These are phyloP conservation scores for Oncopeltus fasciatus DNA, from an alignment of 1,140 invertebrate genomes.

Conservation along the genomic window DNA sequence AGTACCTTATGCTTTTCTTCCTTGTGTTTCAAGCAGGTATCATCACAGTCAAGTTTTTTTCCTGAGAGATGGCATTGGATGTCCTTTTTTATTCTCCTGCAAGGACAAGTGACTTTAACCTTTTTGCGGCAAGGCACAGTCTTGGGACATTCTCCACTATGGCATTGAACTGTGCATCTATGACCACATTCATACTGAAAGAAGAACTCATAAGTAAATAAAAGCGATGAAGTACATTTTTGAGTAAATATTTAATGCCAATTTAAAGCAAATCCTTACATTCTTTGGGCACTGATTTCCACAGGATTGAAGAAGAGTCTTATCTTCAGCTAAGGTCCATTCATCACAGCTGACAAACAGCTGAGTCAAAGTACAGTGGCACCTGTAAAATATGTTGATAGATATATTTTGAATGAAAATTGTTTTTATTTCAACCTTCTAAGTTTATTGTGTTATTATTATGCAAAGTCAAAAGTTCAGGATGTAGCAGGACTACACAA, in stretches of 20 bases:
- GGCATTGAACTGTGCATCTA: conserved; percentile 59
- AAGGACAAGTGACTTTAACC: conserved; percentile 61
- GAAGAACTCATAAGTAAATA: no score
- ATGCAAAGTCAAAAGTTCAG: no score
- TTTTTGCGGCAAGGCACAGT: conserved; percentile 59
- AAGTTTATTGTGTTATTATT: no score
- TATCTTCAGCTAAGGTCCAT: conserved; percentile 36
- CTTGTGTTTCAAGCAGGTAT: conserved; percentile 40
- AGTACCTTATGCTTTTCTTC: conserved; percentile 21
- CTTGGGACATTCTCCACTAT: conserved; percentile 54
- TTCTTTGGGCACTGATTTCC: conserved; percentile 73
- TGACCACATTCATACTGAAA: conserved; percentile 44
- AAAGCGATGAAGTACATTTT: no score
- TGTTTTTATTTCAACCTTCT: no score
- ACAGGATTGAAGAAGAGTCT: conserved; percentile 46
- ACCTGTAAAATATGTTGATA: no score
- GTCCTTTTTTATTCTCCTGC: conserved; percentile 63
- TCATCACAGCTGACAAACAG: conserved; percentile 56
- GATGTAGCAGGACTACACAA: no score
- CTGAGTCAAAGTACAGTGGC: conserved; percentile 64
- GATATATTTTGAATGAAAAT: no score
- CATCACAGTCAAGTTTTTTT: conserved; percentile 46
- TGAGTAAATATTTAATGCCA: background rate
- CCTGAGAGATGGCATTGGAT: conserved; percentile 44
- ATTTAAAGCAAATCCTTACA: conserved; percentile 37